Conservation (phyloP, 2,797 vertebrate genomes). For the Pangasius larnaudii region DNA sequence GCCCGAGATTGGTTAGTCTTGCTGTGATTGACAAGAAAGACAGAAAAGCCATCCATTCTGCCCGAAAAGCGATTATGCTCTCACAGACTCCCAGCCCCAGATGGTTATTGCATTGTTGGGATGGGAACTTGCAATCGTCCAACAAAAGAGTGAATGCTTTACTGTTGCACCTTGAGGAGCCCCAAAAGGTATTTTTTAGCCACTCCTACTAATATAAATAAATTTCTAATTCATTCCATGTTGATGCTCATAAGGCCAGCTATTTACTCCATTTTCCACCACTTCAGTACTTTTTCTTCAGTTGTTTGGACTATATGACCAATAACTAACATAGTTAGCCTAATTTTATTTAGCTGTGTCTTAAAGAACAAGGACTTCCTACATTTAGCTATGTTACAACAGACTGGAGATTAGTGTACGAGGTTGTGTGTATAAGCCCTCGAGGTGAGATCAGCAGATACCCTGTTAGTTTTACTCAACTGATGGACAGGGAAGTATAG, state of each 20-base stretch:
- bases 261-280: neutral
- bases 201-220: neutral
- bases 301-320: neutral
- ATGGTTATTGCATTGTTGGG: neutral
- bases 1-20: neutral
- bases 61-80: neutral
- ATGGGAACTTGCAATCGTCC: neutral
- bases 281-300: neutral
- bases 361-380: constrained; percentile 60
- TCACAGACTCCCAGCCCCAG: neutral
- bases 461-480: constrained; percentile 74
- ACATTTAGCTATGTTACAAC: constrained; percentile 70
- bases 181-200: neutral
- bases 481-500: constrained; percentile 58
- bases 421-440: constrained; percentile 43
- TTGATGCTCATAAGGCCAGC: neutral
- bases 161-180: neutral
- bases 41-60: neutral
- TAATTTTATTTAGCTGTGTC: neutral
- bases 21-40: neutral
- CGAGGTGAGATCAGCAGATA: constrained; percentile 56
- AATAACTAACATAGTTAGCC: neutral
- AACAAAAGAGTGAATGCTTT: neutral
- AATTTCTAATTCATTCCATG: neutral
- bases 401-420: constrained; percentile 58